Conservation (phyloP, 2,797 vertebrate genomes). For the Crenichthys baileyi region DNA sequence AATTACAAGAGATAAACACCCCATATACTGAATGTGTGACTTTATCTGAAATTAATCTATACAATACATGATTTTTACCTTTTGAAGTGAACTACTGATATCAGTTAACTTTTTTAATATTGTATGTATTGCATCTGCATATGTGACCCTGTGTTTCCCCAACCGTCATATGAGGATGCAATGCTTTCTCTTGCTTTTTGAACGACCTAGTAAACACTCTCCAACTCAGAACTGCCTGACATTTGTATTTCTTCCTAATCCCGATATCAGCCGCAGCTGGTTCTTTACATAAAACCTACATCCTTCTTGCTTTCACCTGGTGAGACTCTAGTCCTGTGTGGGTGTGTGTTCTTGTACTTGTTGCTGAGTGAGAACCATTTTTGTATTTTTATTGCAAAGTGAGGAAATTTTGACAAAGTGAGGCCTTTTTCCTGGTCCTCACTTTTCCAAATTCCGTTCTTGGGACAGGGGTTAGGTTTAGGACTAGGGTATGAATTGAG, state of each 20-base stretch:
- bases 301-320: conserved; percentile 64
- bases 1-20: background rate
- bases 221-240: background rate
- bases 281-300: background rate
- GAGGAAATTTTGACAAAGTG: no score
- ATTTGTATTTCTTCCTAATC: background rate
- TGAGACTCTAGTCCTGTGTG: conserved; percentile 59
- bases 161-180: background rate
- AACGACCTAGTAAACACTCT: conserved; percentile 3
- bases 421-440: no score
- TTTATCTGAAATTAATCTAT: background rate
- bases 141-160: background rate
- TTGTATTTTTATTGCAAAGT: no score
- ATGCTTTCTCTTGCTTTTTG: background rate
- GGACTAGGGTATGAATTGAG: no score
- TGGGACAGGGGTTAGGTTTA: no score
- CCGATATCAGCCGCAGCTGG: background rate
- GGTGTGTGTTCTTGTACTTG: background rate
- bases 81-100: background rate
- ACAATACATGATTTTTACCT: background rate
- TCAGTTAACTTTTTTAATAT: background rate
- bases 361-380: no score
- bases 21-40: background rate
- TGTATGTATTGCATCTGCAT: background rate
- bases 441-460: no score